These are phyloP conservation scores for Pterobdella sp. DNA, from an alignment of 2,888 invertebrate genomes.

Conservation along the genomic window DNA sequence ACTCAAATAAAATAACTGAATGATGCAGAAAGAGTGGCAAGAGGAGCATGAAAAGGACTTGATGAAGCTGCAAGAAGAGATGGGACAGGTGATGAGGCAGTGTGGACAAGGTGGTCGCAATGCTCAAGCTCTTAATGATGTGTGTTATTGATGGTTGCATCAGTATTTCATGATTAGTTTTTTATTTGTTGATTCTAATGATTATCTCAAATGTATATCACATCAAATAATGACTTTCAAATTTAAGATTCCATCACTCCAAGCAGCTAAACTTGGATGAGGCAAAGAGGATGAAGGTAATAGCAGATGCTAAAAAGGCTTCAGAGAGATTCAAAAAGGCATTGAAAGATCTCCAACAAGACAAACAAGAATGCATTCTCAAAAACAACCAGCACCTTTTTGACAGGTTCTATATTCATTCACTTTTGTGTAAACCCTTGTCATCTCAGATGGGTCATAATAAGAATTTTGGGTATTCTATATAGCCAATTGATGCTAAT, in stretches of 20 bases:
- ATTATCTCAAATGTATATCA: neutral
- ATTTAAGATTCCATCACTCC: neutral
- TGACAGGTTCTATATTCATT: neutral
- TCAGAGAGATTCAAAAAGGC: neutral
- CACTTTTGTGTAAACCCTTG: neutral
- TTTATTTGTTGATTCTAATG: neutral
- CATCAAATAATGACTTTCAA: neutral
- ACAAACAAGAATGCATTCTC: neutral
- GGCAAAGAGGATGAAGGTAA: neutral
- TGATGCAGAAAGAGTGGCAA: neutral
- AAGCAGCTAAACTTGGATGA: neutral
- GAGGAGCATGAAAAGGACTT: neutral
- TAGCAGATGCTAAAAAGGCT: neutral
- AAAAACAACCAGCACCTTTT: neutral
- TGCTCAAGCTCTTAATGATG: slow-evolving; percentile 2
- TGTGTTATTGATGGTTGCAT: too few species aligned
- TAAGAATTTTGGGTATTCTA: too few species aligned
- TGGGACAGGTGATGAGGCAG: neutral
- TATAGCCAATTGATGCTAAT: too few species aligned
- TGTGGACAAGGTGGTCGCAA: neutral
- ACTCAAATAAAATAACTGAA: neutral
- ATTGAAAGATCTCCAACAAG: neutral
- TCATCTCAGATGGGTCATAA: too few species aligned
- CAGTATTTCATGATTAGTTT: neutral
- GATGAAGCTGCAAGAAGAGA: neutral